Evolutionary conservation across 2,113 vertebrate species (phyloP).

Genomic region (Tyrannus savana): DNA sequence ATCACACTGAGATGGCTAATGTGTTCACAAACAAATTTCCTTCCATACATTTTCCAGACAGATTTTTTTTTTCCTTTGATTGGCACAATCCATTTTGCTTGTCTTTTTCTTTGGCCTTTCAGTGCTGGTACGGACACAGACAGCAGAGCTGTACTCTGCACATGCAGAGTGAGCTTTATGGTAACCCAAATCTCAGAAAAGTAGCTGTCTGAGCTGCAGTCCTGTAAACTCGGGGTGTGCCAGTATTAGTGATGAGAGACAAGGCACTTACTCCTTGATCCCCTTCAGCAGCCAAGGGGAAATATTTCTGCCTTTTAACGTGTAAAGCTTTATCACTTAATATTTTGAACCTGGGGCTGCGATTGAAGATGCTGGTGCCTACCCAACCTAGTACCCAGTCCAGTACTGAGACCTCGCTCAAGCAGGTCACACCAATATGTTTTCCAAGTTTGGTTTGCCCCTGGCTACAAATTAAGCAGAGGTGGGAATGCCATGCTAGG

Average conservation of each 20-base stretch:
- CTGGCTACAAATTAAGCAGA: background rate
- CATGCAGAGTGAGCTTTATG: background rate
- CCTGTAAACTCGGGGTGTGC: background rate
- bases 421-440: background rate
- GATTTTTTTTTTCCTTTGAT: background rate
- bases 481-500: background rate
- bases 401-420: background rate
- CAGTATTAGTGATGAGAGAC: slow-evolving; percentile 8
- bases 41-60: slow-evolving; percentile 3
- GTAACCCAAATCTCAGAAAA: background rate
- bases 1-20: slow-evolving; percentile 37
- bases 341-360: background rate
- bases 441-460: background rate
- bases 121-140: background rate
- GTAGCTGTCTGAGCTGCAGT: background rate
- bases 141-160: background rate
- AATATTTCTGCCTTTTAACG: slow-evolving; percentile 30
- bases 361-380: background rate
- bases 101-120: background rate
- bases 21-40: slow-evolving; percentile 43
- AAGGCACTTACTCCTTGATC: background rate
- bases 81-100: background rate
- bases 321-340: background rate
- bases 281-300: slow-evolving; percentile 14
- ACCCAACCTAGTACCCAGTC: background rate